Percentiles rank a stretch among this genome's conserved stretches.
Conservation (phyloP, 2,797 vertebrate species). For the Hydrophis major region DNA sequence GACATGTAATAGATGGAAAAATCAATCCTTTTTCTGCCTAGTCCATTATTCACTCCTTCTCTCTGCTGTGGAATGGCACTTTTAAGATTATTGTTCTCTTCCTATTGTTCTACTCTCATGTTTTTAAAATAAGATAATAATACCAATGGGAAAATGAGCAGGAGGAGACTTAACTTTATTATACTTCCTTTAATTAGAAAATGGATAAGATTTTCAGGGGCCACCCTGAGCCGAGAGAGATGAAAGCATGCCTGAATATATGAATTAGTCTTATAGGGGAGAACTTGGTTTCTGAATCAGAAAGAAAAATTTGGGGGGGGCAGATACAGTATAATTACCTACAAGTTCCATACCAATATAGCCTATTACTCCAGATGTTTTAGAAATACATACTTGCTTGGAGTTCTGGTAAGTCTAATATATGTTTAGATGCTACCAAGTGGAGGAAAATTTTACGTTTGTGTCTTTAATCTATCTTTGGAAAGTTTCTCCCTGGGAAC, state of each 20-base stretch:
- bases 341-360: background rate
- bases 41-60: background rate
- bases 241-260: background rate
- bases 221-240: background rate
- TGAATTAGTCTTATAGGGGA: background rate
- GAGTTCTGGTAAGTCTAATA: background rate
- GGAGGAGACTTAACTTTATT: background rate
- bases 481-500: background rate
- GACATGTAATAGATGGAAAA: background rate
- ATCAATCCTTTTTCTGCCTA: background rate
- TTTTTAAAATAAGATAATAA: background rate
- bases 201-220: background rate
- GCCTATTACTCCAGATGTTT: background rate
- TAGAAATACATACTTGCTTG: background rate
- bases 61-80: background rate
- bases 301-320: background rate
- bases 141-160: background rate
- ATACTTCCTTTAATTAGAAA: background rate
- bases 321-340: background rate
- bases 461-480: slow-evolving; percentile 6
- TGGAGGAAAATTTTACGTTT: background rate
- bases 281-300: background rate
- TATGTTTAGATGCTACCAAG: background rate
- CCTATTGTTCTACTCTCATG: background rate
- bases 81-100: background rate